These are phyloP conservation scores for Phainopepla nitens DNA, from an alignment of 2,113 vertebrate species.

Conservation along the genomic window DNA sequence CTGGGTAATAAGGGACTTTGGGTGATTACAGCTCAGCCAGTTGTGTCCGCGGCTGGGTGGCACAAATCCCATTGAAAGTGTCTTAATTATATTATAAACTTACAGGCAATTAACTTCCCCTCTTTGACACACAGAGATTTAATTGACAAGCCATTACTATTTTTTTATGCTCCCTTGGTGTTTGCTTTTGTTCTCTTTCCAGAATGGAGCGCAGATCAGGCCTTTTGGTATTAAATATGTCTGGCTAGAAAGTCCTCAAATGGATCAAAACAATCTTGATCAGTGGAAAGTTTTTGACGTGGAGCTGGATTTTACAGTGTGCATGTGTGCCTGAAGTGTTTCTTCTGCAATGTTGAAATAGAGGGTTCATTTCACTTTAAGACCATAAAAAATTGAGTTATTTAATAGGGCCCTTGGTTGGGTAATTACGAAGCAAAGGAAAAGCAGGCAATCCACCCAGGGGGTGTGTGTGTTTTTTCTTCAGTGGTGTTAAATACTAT, in stretches of 20 bases:
- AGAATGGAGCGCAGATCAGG: not conserved
- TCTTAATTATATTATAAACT: not conserved
- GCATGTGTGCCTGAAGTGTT: slow-evolving; percentile 6
- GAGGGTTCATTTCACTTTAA: slow-evolving; percentile 53
- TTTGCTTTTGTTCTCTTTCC: not conserved
- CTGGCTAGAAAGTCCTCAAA: not conserved
- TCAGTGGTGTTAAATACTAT: slow-evolving; percentile 71
- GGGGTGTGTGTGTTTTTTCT: slow-evolving; percentile 43
- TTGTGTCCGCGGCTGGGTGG: not conserved
- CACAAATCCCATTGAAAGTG: slow-evolving; percentile 1
- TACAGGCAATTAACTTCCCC: slow-evolving; percentile 20
- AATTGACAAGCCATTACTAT: not conserved
- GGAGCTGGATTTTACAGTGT: not conserved
- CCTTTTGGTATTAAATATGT: not conserved
- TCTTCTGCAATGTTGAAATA: slow-evolving; percentile 16
- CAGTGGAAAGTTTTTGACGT: slow-evolving; percentile 20
- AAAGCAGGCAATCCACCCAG: slow-evolving; percentile 57
- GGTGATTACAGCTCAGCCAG: not conserved
- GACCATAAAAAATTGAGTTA: slow-evolving; percentile 51
- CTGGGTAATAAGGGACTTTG: not conserved
- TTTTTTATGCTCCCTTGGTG: not conserved
- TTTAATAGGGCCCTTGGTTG: slow-evolving; percentile 64
- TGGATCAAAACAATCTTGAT: not conserved
- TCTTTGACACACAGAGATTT: not conserved
- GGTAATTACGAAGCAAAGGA: slow-evolving; percentile 57